Conservation (phyloP, 2,113 vertebrate species). For the Nymphicus hollandicus region DNA sequence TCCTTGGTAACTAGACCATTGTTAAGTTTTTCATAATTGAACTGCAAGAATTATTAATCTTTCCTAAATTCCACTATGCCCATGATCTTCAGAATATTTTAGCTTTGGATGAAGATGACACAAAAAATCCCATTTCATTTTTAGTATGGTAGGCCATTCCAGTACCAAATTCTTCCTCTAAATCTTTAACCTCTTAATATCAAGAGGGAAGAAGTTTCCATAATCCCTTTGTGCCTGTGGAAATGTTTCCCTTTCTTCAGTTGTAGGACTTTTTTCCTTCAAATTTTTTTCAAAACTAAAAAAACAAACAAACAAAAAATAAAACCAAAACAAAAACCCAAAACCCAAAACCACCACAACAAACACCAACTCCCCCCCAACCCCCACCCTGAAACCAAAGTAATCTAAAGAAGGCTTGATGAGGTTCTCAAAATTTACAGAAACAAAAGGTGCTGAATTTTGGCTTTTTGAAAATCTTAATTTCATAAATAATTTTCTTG, state of each 20-base stretch:
- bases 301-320: not conserved
- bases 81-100: not conserved
- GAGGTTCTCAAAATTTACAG: not conserved
- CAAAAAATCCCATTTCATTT: not conserved
- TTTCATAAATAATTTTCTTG: not conserved
- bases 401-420: not conserved
- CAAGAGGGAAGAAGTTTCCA: not conserved
- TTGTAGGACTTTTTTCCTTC: not conserved
- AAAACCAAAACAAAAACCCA: too few species aligned
- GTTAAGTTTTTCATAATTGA: not conserved
- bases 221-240: not conserved
- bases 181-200: not conserved
- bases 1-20: conserved; percentile 20
- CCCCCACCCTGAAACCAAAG: not conserved
- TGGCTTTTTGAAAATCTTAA: not conserved
- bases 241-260: not conserved
- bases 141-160: not conserved
- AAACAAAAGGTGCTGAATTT: not conserved
- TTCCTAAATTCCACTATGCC: not conserved
- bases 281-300: not conserved
- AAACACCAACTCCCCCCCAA: not conserved
- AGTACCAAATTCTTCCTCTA: not conserved
- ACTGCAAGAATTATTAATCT: conserved; percentile 1
- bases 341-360: not conserved
- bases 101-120: not conserved